These are phyloP conservation scores for Luperina nickerlii DNA, from an alignment of 2,888 invertebrate genomes.

Conservation along the genomic window DNA sequence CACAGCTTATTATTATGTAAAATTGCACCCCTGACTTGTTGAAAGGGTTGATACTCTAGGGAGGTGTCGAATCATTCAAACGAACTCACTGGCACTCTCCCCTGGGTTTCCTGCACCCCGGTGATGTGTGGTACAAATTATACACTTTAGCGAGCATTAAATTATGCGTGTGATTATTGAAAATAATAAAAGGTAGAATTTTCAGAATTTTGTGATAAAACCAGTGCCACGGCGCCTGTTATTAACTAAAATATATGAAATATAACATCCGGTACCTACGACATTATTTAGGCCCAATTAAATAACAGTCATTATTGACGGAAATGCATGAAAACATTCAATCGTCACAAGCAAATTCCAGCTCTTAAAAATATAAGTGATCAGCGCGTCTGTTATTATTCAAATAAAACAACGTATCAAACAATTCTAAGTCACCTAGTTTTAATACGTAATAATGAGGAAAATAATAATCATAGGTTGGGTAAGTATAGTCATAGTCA, in stretches of 20 bases:
- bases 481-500: too few relatives aligned
- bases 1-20: slow-evolving; percentile 75
- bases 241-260: background rate
- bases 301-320: background rate
- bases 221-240: background rate
- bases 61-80: slow-evolving; percentile 88
- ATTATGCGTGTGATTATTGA: background rate
- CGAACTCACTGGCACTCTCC: slow-evolving; percentile 86
- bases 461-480: background rate
- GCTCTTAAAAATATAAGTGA: background rate
- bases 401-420: background rate
- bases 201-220: background rate
- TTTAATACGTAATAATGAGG: background rate
- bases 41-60: slow-evolving; percentile 85
- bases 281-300: background rate
- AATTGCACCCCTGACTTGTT: slow-evolving; percentile 75
- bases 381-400: background rate
- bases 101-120: slow-evolving; percentile 82
- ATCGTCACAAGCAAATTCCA: background rate
- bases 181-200: background rate
- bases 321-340: background rate
- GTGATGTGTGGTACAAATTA: slow-evolving; percentile 69
- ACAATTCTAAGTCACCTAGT: background rate
- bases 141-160: slow-evolving; percentile 24
- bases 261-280: background rate